Percentiles rank a stretch among this genome's conserved stretches.
phyloP scores from a whole-genome alignment of 2,797 vertebrate species.

The Pelobates cultripes region DNA sequence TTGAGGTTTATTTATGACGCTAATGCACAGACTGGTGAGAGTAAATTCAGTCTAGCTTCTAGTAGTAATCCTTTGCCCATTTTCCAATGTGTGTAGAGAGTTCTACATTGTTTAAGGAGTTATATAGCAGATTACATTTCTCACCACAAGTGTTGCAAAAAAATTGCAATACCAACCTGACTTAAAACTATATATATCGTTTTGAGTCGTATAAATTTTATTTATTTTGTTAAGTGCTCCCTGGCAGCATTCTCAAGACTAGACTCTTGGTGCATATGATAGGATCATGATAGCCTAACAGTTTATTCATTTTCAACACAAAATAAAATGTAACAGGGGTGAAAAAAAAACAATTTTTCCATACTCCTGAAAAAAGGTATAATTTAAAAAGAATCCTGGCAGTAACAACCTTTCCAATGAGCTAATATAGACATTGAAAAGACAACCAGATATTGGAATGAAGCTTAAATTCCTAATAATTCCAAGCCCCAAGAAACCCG shows the following conservation, averaged over 20 bases:
- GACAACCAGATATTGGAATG: slow-evolving; percentile 32
- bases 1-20: background rate
- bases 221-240: too few species aligned
- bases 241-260: too few species aligned
- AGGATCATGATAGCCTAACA: background rate
- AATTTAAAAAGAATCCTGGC: slow-evolving; percentile 20
- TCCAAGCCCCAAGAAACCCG: slow-evolving; percentile 53
- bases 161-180: background rate
- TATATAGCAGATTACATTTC: background rate
- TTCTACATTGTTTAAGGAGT: background rate
- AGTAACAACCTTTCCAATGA: slow-evolving; percentile 34
- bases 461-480: slow-evolving; percentile 42
- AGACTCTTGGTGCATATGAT: background rate
- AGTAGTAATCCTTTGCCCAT: background rate
- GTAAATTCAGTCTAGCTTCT: background rate
- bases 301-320: background rate
- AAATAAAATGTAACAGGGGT: slow-evolving; percentile 18
- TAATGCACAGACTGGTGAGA: slow-evolving; percentile 11
- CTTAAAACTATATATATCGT: background rate
- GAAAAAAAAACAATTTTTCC: slow-evolving; percentile 8
- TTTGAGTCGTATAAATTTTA: too few species aligned
- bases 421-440: slow-evolving; percentile 47
- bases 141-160: background rate
- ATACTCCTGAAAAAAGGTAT: slow-evolving; percentile 33
- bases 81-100: background rate